Conservation (phyloP, 2,113 vertebrate species). For the Lonchura striata region DNA sequence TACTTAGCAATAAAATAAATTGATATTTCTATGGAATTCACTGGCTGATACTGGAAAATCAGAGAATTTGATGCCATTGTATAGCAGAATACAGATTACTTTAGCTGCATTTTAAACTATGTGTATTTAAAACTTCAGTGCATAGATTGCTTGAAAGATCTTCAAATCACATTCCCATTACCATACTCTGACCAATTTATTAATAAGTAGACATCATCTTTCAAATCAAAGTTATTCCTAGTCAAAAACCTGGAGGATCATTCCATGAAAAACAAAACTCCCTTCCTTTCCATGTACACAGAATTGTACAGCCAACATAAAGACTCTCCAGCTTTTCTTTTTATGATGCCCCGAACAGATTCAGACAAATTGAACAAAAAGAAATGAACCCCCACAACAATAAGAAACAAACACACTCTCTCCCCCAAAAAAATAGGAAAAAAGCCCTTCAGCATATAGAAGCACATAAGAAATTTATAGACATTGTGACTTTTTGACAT, state of each 20-base stretch:
- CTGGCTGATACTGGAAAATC: background rate
- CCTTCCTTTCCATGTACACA: accelerated
- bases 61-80: background rate
- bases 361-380: background rate
- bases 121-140: background rate
- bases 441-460: accelerated
- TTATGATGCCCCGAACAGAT: background rate
- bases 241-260: background rate
- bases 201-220: background rate
- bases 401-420: background rate
- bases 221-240: background rate
- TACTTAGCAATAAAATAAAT: background rate
- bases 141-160: background rate
- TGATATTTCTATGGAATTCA: background rate
- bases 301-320: background rate
- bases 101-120: background rate
- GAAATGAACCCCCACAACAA: background rate
- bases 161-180: background rate
- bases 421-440: background rate
- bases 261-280: background rate
- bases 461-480: background rate
- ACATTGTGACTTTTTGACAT: background rate
- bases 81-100: background rate
- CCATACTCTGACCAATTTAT: background rate
- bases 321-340: background rate